Percentiles rank a stretch among this genome's conserved stretches.
Evolutionary conservation across 2,888 invertebrate species (phyloP).

Genomic region (Chymomyza caudatula): DNA sequence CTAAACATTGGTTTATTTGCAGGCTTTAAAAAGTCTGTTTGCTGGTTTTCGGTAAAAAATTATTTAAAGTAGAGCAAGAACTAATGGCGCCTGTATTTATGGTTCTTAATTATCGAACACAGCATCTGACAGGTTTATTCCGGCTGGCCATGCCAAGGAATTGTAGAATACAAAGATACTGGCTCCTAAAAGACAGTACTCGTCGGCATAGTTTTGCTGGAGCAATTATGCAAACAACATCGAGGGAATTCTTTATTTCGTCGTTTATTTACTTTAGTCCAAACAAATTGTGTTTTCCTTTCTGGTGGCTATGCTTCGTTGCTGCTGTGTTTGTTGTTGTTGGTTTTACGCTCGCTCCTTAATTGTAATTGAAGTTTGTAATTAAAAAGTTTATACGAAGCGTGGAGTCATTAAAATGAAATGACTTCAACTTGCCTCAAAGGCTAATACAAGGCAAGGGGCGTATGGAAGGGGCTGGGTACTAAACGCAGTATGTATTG

Average conservation of each 20-base stretch:
- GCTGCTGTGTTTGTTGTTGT: constrained; percentile 27
- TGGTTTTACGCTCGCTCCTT: constrained; percentile 48
- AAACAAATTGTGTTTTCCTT: background rate
- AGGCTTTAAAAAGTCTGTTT: too few species aligned
- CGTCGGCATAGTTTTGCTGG: constrained; percentile 15
- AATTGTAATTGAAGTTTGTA: constrained; percentile 73
- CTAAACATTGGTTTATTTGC: too few species aligned
- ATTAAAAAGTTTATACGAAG: constrained; percentile 66
- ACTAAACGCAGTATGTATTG: background rate
- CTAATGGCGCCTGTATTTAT: too few species aligned
- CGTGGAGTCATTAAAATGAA: constrained; percentile 65
- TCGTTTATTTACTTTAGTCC: constrained; percentile 7
- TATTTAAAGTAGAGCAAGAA: too few species aligned
- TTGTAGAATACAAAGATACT: too few species aligned
- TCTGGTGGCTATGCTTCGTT: background rate
- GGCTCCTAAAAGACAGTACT: too few species aligned
- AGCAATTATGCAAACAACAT: constrained; percentile 52
- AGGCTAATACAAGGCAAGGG: constrained; percentile 30
- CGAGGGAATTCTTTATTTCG: constrained; percentile 8
- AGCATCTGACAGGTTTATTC: too few species aligned
- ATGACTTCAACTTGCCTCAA: constrained; percentile 53
- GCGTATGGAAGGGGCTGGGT: background rate
- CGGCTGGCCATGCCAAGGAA: too few species aligned
- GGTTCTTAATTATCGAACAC: too few species aligned
- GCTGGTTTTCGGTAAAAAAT: too few species aligned